Evolutionary conservation across 1,140 invertebrate genomes (phyloP), one percentile per base, ranked within the genome.

Genomic region (Orius laevigatus): DNA sequence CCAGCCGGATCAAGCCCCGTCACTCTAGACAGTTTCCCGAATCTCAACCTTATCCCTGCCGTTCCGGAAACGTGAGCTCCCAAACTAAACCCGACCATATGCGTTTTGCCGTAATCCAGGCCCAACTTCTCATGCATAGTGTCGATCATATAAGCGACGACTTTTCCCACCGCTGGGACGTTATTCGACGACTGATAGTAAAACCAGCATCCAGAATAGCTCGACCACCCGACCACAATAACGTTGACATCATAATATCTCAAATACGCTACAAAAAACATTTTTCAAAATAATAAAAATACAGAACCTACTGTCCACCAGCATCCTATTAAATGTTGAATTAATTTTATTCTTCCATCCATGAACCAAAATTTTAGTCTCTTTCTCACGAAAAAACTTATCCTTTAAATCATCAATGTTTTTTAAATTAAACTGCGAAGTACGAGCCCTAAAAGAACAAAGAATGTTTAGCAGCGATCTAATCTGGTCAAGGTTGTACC

Each of bases 51-150:
- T 10, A 40, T 31, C 10, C 73, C 76, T 3, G 74, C 70, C 41
- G 76, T 67, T 40, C 71, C 75, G 0, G 75, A 67, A 3, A 77
- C 64, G 41, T 77, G 74, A 1, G 74, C 72, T 4, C 79, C 79
- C 12, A 83, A 57, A 40, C 77, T 80, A 60, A 80, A 81, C 1
- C 79, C 79, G 34, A 81, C 72, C 2, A 77, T 56, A 55, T 82
- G 79, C 25, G 81, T 68, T 52, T 78, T 63, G 9, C 55, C 55
- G 38, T 70, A 66, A 5, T 16, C 5, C 11, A 49, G 20, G 0
- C 65, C 64, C 16, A 70, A 25, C 25, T 3, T 58, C 0, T 69
- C 62, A 1, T 68, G 62, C 46, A 83, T 57, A 2, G 68, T 66
- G 56, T 76, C 67, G 3, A 83, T 66, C 40, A 83, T 66, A 46